Percentiles rank a stretch among this genome's conserved stretches.
phyloP scores from a whole-genome alignment of 2,113 vertebrate species.

The Xiphorhynchus elegans region DNA sequence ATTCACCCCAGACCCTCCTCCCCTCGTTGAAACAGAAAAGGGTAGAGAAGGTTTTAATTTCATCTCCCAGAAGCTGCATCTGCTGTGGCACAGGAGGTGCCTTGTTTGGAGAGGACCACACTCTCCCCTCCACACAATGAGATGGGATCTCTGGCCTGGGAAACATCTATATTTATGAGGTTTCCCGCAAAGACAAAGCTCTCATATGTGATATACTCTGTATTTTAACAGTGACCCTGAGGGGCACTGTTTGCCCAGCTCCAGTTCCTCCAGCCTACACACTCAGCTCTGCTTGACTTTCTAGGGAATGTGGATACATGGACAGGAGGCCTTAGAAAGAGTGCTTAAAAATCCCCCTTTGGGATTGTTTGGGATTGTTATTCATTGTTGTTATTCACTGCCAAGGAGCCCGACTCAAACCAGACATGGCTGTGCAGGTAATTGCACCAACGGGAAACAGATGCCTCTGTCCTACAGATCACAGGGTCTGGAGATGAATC shows the following conservation, averaged over 20 bases:
- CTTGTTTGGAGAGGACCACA: not conserved
- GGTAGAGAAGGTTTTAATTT: not conserved
- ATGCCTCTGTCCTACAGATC: not conserved
- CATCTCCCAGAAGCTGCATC: not conserved
- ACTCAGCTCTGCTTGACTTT: not conserved
- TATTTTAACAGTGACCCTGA: not conserved
- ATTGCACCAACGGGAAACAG: not conserved
- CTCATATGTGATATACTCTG: not conserved
- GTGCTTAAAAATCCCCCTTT: not conserved
- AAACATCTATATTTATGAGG: not conserved
- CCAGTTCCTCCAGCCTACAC: not conserved
- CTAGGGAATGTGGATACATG: not conserved
- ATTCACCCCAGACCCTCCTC: not conserved
- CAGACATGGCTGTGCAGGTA: not conserved
- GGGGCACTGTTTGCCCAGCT: not conserved
- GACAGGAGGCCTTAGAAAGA: not conserved
- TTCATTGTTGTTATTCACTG: not conserved
- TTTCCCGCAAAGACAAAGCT: not conserved
- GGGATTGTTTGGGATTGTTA: not conserved
- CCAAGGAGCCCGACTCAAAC: not conserved
- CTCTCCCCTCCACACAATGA: not conserved
- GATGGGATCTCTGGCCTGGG: not conserved
- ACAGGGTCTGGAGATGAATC: not conserved
- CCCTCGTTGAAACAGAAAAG: rapidly evolving
- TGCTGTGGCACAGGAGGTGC: not conserved